Evolutionary conservation across 2,888 invertebrate species (phyloP), one percentile per base, ranked within the genome.

Genomic region (Cataglyphis albicans): DNA sequence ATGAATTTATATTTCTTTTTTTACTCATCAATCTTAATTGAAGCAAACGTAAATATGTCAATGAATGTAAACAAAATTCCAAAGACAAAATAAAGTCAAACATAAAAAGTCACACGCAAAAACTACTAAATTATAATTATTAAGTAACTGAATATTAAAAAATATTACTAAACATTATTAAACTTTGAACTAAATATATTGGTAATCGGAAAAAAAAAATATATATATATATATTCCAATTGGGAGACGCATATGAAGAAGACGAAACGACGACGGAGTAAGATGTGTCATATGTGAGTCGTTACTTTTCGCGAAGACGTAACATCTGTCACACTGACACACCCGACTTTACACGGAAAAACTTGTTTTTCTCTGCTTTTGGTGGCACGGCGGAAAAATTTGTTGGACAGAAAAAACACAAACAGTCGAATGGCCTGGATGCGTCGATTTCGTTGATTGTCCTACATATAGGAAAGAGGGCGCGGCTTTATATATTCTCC

Each of bases 301-400:
- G 64, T 64, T 52, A 52, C 35, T 12, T 25, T 21, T 52, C 7
- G 7, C 52, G 52, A 48, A 21, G 21, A 44, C 1, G 41, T 9
- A 55, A 70, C 78, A 78, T 59, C 68, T 68, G 78, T 41, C 41
- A 32, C 41, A n/a, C 21, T n/a, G 18, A 41, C n/a, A 67, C 10
- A 57, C 38, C 44, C 15, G 74, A 57, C 32, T 48, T 7, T 18
- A 29, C 52, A 41, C 29, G 63, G 12, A 52, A 41, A 52, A 75
- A 76, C 38, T 76, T 76, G 76, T 76, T 76, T 76, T 67, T 67
- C 65, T 15, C 52, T n/a, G 48, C 48, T 52, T 52, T 52, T n/a
- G 76, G 18, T 38, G 32, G n/a, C 21, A 7, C 35, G 64, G 5
- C 38, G 29, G n/a, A 41, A 41, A 68, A 67, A 57, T 35, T 67